Conservation (phyloP, 2,797 vertebrate species). For the Peromyscus attwateri region DNA sequence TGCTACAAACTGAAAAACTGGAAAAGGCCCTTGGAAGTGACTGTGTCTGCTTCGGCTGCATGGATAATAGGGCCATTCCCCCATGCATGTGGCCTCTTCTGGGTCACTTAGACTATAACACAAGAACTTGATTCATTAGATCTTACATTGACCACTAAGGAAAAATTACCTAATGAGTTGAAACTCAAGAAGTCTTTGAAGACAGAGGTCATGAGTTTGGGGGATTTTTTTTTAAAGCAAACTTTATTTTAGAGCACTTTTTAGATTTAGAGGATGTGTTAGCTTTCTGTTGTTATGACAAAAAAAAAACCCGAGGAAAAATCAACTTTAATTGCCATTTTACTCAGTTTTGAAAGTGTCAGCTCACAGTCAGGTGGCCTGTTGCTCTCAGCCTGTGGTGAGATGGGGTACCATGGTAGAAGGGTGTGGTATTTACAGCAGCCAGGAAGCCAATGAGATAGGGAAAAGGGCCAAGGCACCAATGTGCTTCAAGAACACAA, state of each 20-base stretch:
- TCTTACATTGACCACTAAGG: background rate
- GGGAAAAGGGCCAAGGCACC: background rate
- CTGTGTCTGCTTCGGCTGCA: background rate
- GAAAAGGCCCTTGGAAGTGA: conserved; percentile 29
- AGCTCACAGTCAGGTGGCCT: background rate
- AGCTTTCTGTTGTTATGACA: background rate
- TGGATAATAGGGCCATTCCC: background rate
- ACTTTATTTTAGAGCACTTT: background rate
- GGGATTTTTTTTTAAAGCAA: background rate
- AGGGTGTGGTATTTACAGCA: background rate
- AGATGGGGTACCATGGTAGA: background rate
- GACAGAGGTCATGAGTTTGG: background rate
- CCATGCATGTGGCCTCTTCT: background rate
- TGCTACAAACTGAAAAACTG: conserved; percentile 25
- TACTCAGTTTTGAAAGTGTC: background rate
- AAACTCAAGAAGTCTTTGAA: conserved; percentile 11
- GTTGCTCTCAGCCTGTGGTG: background rate
- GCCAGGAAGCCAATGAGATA: background rate
- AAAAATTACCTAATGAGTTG: background rate
- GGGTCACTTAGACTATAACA: background rate
- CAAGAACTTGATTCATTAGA: background rate
- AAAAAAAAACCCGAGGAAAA: background rate
- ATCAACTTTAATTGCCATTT: background rate
- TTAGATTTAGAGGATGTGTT: background rate
- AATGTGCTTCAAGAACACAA: background rate